These are phyloP conservation scores for Lonchura striata DNA, from an alignment of 2,113 vertebrate genomes.

Conservation along the genomic window DNA sequence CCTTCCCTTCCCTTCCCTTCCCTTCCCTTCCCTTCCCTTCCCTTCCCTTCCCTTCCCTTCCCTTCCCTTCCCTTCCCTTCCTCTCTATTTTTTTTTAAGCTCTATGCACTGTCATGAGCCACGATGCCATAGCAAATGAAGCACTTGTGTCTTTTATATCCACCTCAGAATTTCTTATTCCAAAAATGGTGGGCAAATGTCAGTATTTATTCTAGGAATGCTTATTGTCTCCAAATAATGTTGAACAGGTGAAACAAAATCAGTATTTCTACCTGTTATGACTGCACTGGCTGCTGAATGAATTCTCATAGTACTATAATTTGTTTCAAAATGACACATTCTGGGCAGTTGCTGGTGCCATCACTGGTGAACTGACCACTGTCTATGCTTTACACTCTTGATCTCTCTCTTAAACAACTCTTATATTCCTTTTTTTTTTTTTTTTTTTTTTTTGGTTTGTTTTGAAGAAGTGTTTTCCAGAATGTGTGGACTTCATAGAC, in stretches of 20 bases:
- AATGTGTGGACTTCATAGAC: background rate
- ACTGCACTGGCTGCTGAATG: background rate
- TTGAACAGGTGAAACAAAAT: background rate
- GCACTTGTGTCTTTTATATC: background rate
- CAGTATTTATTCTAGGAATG: background rate
- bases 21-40: too few species aligned
- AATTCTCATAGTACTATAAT: background rate
- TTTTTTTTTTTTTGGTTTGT: background rate
- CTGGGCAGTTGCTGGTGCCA: background rate
- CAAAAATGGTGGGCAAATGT: too few species aligned
- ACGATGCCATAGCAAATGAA: background rate
- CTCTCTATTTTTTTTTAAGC: background rate
- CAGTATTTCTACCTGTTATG: background rate
- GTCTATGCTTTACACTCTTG: background rate
- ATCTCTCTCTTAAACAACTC: background rate
- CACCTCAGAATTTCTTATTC: background rate
- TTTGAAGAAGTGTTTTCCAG: background rate
- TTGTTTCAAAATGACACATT: background rate
- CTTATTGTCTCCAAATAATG: background rate
- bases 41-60: background rate
- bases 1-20: too few species aligned
- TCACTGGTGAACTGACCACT: background rate
- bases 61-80: background rate
- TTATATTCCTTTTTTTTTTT: background rate
- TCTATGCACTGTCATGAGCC: background rate